A percentile compares a stretch with the other conserved stretches of the same genome.
phyloP scores from a whole-genome alignment of 1,140 invertebrate genomes.

The Pogonognathellus flavescens region DNA sequence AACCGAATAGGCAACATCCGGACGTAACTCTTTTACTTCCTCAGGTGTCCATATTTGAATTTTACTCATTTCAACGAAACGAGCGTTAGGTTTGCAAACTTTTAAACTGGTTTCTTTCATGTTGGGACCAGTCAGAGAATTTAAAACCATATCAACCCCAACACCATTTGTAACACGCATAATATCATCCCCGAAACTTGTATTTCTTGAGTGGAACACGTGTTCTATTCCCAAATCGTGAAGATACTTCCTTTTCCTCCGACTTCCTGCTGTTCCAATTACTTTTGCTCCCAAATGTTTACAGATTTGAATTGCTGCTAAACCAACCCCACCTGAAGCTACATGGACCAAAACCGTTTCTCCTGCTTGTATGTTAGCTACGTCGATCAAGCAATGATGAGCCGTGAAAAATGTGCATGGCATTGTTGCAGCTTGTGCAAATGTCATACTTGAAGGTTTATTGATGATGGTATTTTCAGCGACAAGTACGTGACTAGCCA shows the following conservation, averaged over 20 bases:
- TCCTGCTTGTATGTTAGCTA: neutral
- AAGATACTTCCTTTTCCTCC: conserved; percentile 54
- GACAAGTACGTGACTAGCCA: neutral
- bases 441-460: neutral
- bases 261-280: conserved; percentile 56
- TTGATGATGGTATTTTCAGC: neutral
- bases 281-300: neutral
- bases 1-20: conserved; percentile 48
- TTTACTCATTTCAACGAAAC: conserved; percentile 62
- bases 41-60: conserved; percentile 55
- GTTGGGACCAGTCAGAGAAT: conserved; percentile 57
- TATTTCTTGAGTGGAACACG: conserved; percentile 57
- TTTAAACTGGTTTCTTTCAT: conserved; percentile 60
- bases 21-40: conserved; percentile 51
- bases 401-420: neutral
- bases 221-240: conserved; percentile 55
- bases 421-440: neutral
- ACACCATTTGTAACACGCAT: conserved; percentile 30
- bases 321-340: neutral
- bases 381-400: neutral
- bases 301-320: neutral
- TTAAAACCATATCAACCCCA: conserved; percentile 58
- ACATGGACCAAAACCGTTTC: neutral
- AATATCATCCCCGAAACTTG: conserved; percentile 55
- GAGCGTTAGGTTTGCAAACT: conserved; percentile 29